A percentile compares a stretch with the other conserved stretches of the same genome.
Evolutionary conservation across 2,888 invertebrate species (phyloP).

Genomic region (Onchidella celtica): DNA sequence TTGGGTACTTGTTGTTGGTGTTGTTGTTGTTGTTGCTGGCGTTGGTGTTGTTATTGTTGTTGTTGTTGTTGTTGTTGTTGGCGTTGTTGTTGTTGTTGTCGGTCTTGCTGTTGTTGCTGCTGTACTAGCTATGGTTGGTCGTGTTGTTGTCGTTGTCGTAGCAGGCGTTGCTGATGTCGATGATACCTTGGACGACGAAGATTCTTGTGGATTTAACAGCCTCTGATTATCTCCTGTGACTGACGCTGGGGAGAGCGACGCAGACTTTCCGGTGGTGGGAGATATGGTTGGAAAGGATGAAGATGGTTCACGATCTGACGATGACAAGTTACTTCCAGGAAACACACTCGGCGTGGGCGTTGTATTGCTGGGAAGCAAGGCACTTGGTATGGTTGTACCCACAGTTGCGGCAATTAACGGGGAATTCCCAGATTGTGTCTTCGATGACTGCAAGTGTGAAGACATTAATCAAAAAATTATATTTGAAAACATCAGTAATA

Average conservation of each 20-base stretch:
- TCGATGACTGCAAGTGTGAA: too few relatives aligned
- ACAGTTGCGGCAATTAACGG: too few relatives aligned
- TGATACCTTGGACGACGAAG: background rate
- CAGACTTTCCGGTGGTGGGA: background rate
- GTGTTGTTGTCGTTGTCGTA: background rate
- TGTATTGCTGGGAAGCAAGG: too few relatives aligned
- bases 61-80: background rate
- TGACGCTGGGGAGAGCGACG: background rate
- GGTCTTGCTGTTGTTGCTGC: background rate
- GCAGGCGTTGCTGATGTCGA: background rate
- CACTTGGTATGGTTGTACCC: too few relatives aligned
- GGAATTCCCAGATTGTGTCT: too few relatives aligned
- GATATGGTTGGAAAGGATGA: background rate
- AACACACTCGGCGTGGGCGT: too few relatives aligned
- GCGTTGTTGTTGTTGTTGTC: background rate
- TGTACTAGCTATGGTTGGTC: background rate
- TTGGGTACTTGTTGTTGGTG: slow-evolving; percentile 31
- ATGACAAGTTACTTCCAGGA: too few relatives aligned
- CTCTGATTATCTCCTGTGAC: background rate
- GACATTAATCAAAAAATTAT: too few relatives aligned
- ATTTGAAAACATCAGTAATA: too few relatives aligned
- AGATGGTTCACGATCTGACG: too few relatives aligned
- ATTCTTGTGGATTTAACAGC: background rate
- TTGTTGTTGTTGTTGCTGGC: background rate
- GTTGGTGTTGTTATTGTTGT: background rate